Evolutionary conservation across 2,113 vertebrate species (phyloP).

Genomic region (Muscicapa adusta): DNA sequence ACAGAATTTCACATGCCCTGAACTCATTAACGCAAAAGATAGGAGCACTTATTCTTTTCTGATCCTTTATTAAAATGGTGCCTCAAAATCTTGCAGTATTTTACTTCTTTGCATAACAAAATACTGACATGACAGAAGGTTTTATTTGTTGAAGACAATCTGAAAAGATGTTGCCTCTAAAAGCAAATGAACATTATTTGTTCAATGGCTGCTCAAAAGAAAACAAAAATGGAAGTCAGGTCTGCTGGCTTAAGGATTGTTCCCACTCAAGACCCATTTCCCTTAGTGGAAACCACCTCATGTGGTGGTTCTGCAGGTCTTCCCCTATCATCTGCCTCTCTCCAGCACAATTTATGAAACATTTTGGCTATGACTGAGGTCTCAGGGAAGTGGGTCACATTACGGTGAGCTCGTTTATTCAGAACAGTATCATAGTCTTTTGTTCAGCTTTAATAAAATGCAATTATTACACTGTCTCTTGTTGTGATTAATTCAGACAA

Average conservation of each 20-base stretch:
- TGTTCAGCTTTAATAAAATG: constrained; percentile 28
- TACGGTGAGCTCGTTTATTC: constrained; percentile 20
- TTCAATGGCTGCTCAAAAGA: background rate
- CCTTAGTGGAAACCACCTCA: background rate
- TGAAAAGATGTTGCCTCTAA: background rate
- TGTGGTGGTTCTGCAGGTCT: background rate
- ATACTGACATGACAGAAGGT: background rate
- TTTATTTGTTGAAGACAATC: background rate
- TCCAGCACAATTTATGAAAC: background rate
- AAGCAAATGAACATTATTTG: background rate
- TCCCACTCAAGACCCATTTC: background rate
- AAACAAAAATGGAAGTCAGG: background rate
- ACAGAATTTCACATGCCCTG: background rate
- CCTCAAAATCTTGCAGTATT: background rate
- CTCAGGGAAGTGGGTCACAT: background rate
- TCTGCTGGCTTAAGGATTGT: background rate
- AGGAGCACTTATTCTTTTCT: background rate
- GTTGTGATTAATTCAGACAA: constrained; percentile 6
- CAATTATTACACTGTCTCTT: constrained; percentile 21
- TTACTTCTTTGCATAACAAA: background rate
- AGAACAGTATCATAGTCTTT: background rate
- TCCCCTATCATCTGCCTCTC: background rate
- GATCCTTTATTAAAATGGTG: background rate
- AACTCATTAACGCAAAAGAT: background rate
- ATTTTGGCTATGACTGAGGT: background rate